Percentiles rank a stretch among this genome's conserved stretches.
Evolutionary conservation across 2,888 invertebrate species (phyloP).

Genomic region (Oasisia sp.): DNA sequence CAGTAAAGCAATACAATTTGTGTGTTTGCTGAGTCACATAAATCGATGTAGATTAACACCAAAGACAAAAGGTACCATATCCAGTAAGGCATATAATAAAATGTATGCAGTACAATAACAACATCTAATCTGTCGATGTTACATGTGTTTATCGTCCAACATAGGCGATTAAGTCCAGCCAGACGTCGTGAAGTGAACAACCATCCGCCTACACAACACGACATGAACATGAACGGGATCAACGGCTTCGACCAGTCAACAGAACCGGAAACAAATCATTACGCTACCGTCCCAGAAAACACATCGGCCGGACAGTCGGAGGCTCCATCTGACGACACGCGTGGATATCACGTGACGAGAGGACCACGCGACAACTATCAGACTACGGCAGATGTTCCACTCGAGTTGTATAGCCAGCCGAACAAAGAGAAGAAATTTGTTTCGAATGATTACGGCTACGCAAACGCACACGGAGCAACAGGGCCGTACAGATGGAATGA

Average conservation of each 20-base stretch:
- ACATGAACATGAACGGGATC: background rate
- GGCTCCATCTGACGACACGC: background rate
- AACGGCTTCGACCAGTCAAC: background rate
- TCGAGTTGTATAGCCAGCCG: background rate
- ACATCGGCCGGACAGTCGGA: background rate
- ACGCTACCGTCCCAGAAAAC: background rate
- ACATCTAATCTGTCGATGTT: too few species aligned
- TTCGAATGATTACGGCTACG: background rate
- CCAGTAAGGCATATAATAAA: too few species aligned
- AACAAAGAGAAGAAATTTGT: background rate
- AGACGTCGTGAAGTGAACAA: background rate
- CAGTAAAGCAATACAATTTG: too few species aligned
- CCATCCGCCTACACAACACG: background rate
- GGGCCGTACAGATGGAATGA: background rate
- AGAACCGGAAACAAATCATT: background rate
- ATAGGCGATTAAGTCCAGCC: too few species aligned
- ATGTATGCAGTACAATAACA: too few species aligned
- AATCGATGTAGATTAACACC: too few species aligned
- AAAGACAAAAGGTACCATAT: too few species aligned
- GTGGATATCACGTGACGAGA: too few species aligned
- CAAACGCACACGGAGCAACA: background rate
- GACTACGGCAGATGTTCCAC: background rate
- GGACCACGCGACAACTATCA: background rate
- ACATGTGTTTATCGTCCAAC: too few species aligned
- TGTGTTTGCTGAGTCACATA: too few species aligned